Evolutionary conservation across 2,797 vertebrate genomes (phyloP).

Genomic region (Aratinga solstitialis): DNA sequence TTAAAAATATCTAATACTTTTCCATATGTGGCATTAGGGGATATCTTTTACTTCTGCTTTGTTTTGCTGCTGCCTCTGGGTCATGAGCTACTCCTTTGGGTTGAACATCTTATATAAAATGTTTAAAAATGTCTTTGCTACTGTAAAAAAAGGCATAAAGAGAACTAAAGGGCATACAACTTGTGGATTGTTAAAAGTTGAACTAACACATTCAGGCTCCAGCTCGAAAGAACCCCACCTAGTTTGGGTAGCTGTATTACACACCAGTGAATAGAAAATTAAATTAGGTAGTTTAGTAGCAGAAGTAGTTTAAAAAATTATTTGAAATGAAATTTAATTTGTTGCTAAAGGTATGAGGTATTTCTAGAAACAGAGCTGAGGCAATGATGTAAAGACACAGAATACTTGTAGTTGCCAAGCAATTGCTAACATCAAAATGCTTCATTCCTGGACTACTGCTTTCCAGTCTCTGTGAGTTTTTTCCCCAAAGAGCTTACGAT

Average conservation of each 20-base stretch:
- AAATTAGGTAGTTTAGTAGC: background rate
- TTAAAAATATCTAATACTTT: background rate
- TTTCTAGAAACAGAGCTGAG: background rate
- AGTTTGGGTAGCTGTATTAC: background rate
- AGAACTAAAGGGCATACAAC: background rate
- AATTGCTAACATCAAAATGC: background rate
- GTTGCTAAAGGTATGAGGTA: background rate
- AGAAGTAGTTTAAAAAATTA: background rate
- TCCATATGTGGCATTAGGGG: rapidly evolving
- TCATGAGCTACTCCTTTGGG: background rate
- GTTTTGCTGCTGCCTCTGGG: background rate
- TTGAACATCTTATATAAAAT: background rate
- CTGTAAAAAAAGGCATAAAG: background rate
- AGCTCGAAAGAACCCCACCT: background rate
- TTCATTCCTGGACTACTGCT: background rate
- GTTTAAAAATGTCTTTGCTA: background rate
- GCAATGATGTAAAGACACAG: background rate
- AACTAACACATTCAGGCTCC: background rate
- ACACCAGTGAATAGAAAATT: background rate
- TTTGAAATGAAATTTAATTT: background rate
- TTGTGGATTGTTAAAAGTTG: background rate
- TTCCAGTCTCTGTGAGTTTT: background rate
- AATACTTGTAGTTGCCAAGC: background rate
- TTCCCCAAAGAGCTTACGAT: background rate
- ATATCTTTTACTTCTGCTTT: background rate